Base-by-base conservation (phyloP, 2,797 vertebrate species). In the Sciurus vulgaris region DNA sequence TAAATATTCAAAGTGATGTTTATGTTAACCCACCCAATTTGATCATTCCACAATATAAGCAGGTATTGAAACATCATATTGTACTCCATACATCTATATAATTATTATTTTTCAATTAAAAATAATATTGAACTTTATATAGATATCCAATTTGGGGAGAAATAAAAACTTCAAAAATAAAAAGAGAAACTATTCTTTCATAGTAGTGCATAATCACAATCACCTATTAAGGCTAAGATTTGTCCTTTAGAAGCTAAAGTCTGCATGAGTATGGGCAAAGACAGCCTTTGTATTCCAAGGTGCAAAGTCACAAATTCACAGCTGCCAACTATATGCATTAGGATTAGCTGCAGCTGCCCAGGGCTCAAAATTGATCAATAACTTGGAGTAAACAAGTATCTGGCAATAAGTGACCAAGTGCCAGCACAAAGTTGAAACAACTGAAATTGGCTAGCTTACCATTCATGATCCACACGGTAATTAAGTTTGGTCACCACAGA, bases 251-350 rank as follows among this genome's bases (percentile, higher is more conserved):
- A 95, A 96, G 56, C 79, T 94, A 35, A 93, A 89, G 56, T 93
- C 51, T 72, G 78, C 76, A 51, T 87, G 89, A 87, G 17, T 73
- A 61, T 94, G 84, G 92, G 96, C 83, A 97, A 92, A 97, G 90
- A 44, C 83, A 82, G 81, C 65, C 70, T 97, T 94, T 94, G 92
- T 97, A 94, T 95, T 97, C 67, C 76, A 96, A 93, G 93, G 92
- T 91, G 86, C 92, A 97, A 97, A 97, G 97, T 97, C 95, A 95
- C 94, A 97, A 96, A 94, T 73, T 96, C 92, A 84, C 93, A 97
- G 95, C 92, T 97, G 95, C 95, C 93, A 95, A 91, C 92, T 97
- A 96, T 97, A 97, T 97, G 96, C 93, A 91, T 95, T 97, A 97
- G 93, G 96, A 97, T 97, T 97, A 97, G 92, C 76, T 92, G 73